These are phyloP conservation scores for Pseudomyrmex cubaensis DNA, from an alignment of 1,140 invertebrate genomes.

Conservation along the genomic window DNA sequence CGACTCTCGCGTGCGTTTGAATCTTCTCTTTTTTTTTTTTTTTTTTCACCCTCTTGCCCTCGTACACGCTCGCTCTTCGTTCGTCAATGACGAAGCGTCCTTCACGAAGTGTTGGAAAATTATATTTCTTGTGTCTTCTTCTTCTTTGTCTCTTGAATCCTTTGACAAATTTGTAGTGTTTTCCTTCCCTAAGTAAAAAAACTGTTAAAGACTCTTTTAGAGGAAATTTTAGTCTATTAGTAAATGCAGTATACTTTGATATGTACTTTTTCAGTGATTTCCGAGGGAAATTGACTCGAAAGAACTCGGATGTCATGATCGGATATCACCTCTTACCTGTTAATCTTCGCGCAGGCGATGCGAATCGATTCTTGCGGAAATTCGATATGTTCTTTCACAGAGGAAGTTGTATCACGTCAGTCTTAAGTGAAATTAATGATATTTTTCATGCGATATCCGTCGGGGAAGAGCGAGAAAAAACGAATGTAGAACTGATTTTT, in stretches of 20 bases:
- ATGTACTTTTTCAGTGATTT: too few relatives aligned
- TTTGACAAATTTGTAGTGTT: too few relatives aligned
- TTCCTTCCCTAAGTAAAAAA: too few relatives aligned
- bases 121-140: background rate
- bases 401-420: background rate
- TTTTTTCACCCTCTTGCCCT: slow-evolving; percentile 20
- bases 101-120: slow-evolving; percentile 25
- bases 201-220: too few relatives aligned
- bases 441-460: background rate
- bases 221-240: too few relatives aligned
- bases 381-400: background rate
- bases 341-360: too few relatives aligned
- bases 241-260: too few relatives aligned
- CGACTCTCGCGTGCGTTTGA: slow-evolving; percentile 48
- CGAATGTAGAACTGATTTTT: background rate
- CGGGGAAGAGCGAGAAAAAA: background rate
- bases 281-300: too few relatives aligned
- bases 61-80: slow-evolving; percentile 6
- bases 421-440: background rate
- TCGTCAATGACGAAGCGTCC: slow-evolving; percentile 35
- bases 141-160: too few relatives aligned
- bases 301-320: too few relatives aligned
- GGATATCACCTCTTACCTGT: too few relatives aligned
- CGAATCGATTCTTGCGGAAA: too few relatives aligned
- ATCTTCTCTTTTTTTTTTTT: slow-evolving; percentile 6